A percentile compares a stretch with the other conserved stretches of the same genome.
phyloP scores from a whole-genome alignment of 1,140 invertebrate genomes.

The Stenopsyche tienmushanensis region DNA sequence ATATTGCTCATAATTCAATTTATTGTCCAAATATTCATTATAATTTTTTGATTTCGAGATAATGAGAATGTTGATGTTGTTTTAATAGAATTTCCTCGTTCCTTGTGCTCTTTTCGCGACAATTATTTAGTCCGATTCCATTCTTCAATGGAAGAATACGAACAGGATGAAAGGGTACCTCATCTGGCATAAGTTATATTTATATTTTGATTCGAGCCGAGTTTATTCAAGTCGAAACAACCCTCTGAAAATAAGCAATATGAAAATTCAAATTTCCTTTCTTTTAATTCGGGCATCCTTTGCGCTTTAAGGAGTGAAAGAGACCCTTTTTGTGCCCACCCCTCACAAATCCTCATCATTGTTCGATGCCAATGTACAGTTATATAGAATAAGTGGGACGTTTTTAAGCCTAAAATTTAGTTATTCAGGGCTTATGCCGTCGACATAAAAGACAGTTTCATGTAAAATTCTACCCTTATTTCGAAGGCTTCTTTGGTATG shows the following conservation, averaged over 20 bases:
- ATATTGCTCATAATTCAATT: too few relatives aligned
- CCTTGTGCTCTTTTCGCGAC: neutral
- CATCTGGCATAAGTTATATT: neutral
- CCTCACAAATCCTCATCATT: too few relatives aligned
- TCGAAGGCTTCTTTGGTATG: neutral
- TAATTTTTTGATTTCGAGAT: neutral
- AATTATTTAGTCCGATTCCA: neutral
- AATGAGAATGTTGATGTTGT: neutral
- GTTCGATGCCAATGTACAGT: too few relatives aligned
- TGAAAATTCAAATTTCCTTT: neutral
- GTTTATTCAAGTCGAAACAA: neutral
- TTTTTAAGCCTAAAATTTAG: neutral
- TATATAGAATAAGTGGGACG: too few relatives aligned
- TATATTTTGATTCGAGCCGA: neutral
- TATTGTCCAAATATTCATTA: neutral
- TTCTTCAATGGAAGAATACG: neutral
- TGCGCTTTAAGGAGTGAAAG: neutral
- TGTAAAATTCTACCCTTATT: constrained; percentile 13
- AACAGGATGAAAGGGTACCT: neutral
- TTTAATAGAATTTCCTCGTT: neutral
- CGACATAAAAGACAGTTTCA: constrained; percentile 3
- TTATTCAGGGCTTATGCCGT: neutral
- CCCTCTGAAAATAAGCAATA: neutral
- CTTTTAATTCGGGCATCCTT: neutral
- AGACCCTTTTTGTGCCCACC: too few relatives aligned